These are phyloP conservation scores for Morphnarchus princeps DNA, from an alignment of 2,113 vertebrate species.

Conservation along the genomic window DNA sequence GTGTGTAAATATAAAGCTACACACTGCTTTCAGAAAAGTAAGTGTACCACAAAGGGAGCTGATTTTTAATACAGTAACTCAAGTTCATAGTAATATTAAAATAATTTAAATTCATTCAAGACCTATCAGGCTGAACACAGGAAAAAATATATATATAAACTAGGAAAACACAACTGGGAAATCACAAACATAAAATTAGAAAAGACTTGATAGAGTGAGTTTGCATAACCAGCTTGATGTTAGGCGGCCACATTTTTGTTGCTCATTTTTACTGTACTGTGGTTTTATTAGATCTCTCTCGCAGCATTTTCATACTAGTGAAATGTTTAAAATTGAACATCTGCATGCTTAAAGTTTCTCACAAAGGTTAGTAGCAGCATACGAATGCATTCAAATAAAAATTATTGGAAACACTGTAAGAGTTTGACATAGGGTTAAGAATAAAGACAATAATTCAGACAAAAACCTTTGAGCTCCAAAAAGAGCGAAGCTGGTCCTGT, in stretches of 20 bases:
- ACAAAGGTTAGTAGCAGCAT: slow-evolving; percentile 73
- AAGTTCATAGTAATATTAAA: background rate
- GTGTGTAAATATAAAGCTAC: background rate
- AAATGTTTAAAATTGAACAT: slow-evolving; percentile 18
- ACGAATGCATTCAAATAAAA: slow-evolving; percentile 65
- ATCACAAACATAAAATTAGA: slow-evolving; percentile 78
- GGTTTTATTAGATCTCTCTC: slow-evolving; percentile 41
- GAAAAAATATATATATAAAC: background rate
- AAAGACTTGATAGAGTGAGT: slow-evolving; percentile 65
- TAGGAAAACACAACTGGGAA: slow-evolving; percentile 60
- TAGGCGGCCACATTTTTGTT: slow-evolving; percentile 63
- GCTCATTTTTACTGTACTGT: slow-evolving; percentile 12
- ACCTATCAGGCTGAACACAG: background rate
- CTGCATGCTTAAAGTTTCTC: slow-evolving; percentile 69
- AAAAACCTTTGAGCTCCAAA: slow-evolving; percentile 84
- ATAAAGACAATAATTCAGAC: slow-evolving; percentile 73
- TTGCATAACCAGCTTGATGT: slow-evolving; percentile 71
- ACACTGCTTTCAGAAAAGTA: background rate
- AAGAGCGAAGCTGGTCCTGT: slow-evolving; percentile 81
- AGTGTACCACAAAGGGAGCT: background rate
- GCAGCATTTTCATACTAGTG: slow-evolving; percentile 17
- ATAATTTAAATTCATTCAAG: background rate
- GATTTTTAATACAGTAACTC: background rate
- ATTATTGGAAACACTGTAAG: slow-evolving; percentile 60
- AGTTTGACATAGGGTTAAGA: slow-evolving; percentile 63